Conservation (phyloP, 37 sponge, comb jelly and placozoan genomes). For the Axinella damicornis region DNA sequence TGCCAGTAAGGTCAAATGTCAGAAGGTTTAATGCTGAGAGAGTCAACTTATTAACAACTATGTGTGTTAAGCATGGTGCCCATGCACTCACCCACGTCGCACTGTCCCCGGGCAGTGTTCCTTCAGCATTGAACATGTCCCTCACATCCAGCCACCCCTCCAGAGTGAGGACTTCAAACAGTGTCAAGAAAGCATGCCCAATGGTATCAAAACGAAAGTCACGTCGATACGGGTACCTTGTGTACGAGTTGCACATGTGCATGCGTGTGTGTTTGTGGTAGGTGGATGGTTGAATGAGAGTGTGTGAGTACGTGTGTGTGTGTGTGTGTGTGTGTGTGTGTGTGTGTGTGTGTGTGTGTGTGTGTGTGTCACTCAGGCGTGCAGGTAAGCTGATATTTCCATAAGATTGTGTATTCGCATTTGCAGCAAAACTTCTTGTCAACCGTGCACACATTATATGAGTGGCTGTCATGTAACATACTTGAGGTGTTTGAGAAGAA, state of each 20-base stretch:
- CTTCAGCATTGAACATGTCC: conserved; percentile 25
- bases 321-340: no score
- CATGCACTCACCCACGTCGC: not conserved
- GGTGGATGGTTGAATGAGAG: not conserved
- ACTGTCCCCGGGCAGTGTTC: no score
- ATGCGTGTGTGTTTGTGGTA: not conserved
- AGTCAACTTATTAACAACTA: not conserved
- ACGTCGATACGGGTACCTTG: conserved; percentile 35
- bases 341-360: no score
- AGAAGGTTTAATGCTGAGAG: no score
- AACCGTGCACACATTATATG: no score
- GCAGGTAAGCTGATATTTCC: no score
- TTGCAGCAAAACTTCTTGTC: no score
- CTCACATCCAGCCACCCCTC: conserved; percentile 84
- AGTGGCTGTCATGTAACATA: no score
- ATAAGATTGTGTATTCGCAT: no score
- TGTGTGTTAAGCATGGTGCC: conserved; percentile 6
- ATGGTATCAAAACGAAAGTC: conserved; percentile 82
- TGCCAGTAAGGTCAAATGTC: no score
- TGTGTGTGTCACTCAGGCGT: no score
- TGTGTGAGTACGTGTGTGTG: not conserved
- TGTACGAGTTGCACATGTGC: not conserved
- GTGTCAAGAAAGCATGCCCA: conserved; percentile 64
- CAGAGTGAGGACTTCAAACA: conserved; percentile 85
- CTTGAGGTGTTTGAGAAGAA: no score